A percentile compares a stretch with the other conserved stretches of the same genome.
Evolutionary conservation across 2,113 vertebrate species (phyloP).

Genomic region (Parus major): DNA sequence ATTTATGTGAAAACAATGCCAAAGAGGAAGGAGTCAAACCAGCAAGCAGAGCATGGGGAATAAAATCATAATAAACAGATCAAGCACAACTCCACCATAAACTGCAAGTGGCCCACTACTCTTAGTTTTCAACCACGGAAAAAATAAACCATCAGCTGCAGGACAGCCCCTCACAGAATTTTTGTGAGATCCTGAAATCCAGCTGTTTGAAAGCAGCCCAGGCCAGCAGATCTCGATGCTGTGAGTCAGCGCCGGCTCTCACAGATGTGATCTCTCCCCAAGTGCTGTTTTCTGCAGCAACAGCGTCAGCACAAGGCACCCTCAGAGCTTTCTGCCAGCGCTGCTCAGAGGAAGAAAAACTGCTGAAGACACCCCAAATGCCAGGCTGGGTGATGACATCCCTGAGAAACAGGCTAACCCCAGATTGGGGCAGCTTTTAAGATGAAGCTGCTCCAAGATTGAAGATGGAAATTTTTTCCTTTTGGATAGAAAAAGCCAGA

Average conservation of each 20-base stretch:
- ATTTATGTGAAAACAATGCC: background rate
- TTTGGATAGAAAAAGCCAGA: background rate
- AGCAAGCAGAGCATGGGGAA: background rate
- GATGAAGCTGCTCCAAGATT: background rate
- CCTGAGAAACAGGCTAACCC: background rate
- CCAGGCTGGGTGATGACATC: background rate
- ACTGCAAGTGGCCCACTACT: background rate
- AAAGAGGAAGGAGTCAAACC: background rate
- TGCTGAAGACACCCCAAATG: background rate
- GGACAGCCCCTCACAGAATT: background rate
- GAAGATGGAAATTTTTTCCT: background rate
- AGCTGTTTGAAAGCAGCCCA: background rate
- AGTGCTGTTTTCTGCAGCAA: background rate
- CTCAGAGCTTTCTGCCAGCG: background rate
- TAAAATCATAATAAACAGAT: background rate
- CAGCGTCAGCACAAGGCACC: background rate
- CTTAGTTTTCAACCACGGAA: background rate
- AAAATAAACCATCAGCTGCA: background rate
- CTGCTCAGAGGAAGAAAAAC: background rate
- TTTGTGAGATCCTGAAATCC: background rate
- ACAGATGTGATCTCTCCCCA: constrained; percentile 12
- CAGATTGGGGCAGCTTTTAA: background rate
- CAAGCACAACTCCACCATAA: background rate
- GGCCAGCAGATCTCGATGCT: background rate
- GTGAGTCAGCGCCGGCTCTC: background rate